Conservation (phyloP, 2,797 vertebrate genomes). For the Sebastes aleutianus region DNA sequence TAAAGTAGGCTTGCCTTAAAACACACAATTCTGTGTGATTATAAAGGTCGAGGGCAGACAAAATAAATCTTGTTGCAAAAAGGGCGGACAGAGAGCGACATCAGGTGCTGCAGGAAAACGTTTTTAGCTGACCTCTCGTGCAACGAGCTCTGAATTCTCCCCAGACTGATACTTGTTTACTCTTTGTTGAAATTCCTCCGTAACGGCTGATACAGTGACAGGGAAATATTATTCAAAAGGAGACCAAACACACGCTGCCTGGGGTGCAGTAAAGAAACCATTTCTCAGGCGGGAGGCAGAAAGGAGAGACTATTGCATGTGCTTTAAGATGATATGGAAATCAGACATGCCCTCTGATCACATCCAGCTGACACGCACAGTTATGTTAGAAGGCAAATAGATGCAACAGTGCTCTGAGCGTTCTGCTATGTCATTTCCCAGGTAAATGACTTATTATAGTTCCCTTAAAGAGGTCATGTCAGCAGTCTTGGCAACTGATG, state of each 20-base stretch:
- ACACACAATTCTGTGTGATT: neutral
- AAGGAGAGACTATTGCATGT: neutral
- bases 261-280: neutral
- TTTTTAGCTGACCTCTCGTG: neutral
- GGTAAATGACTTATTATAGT: neutral
- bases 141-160: neutral
- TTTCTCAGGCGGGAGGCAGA: neutral
- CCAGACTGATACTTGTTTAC: neutral
- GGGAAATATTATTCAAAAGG: neutral
- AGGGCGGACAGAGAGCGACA: neutral
- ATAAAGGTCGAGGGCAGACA: neutral
- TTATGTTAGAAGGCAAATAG: neutral
- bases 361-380: neutral
- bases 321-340: conserved; percentile 6
- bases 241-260: neutral
- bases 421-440: neutral
- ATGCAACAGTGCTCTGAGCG: neutral
- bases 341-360: neutral
- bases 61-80: neutral
- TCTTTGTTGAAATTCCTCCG: neutral
- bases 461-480: neutral
- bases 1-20: neutral
- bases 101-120: neutral
- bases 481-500: neutral
- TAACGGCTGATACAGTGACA: neutral